Conservation (phyloP, 2,797 vertebrate species). For the Acanthurus lineatus region DNA sequence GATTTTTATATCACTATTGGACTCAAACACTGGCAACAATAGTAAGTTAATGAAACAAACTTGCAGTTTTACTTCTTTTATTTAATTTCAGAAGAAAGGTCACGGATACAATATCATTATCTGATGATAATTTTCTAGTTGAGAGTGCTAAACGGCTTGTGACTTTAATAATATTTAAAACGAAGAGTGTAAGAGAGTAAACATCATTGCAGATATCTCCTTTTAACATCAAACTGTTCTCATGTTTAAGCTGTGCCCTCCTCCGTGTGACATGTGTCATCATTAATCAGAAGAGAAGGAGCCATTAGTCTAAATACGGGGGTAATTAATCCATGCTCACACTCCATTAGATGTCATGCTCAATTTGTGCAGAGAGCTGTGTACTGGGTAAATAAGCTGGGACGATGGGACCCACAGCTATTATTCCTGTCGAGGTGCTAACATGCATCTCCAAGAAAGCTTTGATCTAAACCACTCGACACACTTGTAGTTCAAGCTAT, state of each 20-base stretch:
- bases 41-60: neutral
- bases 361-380: constrained; percentile 71
- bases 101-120: neutral
- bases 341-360: constrained; percentile 75
- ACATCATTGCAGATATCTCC: constrained; percentile 5
- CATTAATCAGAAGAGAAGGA: constrained; percentile 77
- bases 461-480: constrained; percentile 17
- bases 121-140: neutral
- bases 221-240: constrained; percentile 34
- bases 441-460: constrained; percentile 21
- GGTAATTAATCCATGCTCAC: constrained; percentile 77
- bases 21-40: neutral
- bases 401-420: constrained; percentile 47
- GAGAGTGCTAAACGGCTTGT: neutral
- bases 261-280: constrained; percentile 69
- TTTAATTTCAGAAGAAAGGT: neutral
- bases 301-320: constrained; percentile 74
- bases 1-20: neutral
- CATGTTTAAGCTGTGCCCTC: constrained; percentile 51
- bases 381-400: constrained; percentile 72
- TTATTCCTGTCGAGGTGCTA: constrained; percentile 48
- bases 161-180: neutral
- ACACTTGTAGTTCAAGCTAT: constrained; percentile 15
- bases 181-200: constrained; percentile 18
- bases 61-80: neutral